A percentile compares a stretch with the other conserved stretches of the same genome.
These are phyloP conservation scores for Liolophura sinensis DNA, from an alignment of 1,140 invertebrate species.

Conservation along the genomic window DNA sequence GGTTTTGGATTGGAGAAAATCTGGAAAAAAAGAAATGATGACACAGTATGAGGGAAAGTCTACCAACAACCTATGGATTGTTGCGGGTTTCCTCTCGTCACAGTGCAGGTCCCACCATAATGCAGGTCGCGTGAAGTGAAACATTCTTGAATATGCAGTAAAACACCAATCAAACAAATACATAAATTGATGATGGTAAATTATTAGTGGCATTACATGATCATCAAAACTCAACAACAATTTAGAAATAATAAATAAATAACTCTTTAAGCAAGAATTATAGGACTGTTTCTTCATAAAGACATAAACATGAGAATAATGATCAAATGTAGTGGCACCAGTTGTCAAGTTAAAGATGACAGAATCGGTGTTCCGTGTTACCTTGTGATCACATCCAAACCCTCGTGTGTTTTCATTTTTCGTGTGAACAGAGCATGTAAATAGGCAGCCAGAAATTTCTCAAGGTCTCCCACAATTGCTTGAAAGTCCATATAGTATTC, in stretches of 20 bases:
- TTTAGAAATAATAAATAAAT: too few species aligned
- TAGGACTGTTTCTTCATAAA: background rate
- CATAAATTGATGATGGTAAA: too few species aligned
- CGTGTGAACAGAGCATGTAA: slow-evolving; percentile 51
- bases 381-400: slow-evolving; percentile 53
- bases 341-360: background rate
- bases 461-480: slow-evolving; percentile 42
- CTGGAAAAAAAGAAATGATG: too few species aligned
- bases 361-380: slow-evolving; percentile 16
- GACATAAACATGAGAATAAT: background rate
- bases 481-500: slow-evolving; percentile 48
- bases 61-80: too few species aligned
- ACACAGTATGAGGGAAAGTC: too few species aligned
- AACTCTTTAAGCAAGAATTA: background rate
- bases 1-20: slow-evolving; percentile 45
- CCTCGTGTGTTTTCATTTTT: slow-evolving; percentile 55
- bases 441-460: slow-evolving; percentile 54
- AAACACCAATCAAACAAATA: too few species aligned
- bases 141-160: too few species aligned
- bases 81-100: too few species aligned
- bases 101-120: too few species aligned
- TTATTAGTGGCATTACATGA: too few species aligned
- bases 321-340: background rate
- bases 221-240: too few species aligned
- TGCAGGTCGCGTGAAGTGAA: too few species aligned